Evolutionary conservation across 2,113 vertebrate genomes (phyloP), one percentile per base, ranked within the genome.

Genomic region (Speoplatyrhinus poulsoni): DNA sequence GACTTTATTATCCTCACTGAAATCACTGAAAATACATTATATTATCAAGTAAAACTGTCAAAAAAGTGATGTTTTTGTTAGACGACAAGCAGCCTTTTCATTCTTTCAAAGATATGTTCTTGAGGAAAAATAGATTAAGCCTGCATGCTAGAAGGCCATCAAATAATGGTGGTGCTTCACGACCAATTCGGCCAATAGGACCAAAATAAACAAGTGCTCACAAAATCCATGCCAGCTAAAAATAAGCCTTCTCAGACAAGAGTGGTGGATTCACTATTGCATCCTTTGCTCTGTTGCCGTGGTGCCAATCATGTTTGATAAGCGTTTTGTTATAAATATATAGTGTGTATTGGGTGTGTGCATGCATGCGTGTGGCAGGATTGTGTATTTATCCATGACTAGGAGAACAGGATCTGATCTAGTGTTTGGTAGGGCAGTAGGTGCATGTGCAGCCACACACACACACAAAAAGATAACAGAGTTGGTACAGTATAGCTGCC

Each of bases 141-240:
- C 74, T 80, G 76, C 75, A 73, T 75, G 86, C 79, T 75, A 70
- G 48, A 82, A 90, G 84, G 82, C 84, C 82, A 82, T 67, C 75
- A 73, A 80, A 85, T 86, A 88, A 91, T 88, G 84, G 82, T 83
- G 82, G 82, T 82, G 79, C 85, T 89, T 79, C 71, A 83, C 76
- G n/a, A n/a, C n/a, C n/a, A n/a, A n/a, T n/a, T n/a, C n/a, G n/a
- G 84, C 82, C 80, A 73, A 72, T 66, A 81, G 79, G 83, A 83
- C 88, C 82, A 86, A 87, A 90, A 90, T 88, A 89, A 90, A 89
- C 85, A 87, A 87, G 81, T 78, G 88, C 88, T 87, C 84, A 81
- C 87, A 81, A 82, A 86, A 84, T 87, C 88, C 81, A 73, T 75
- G 79, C 48, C 60, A 85, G 87, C 86, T 91, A 91, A 90, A 89